Base-by-base conservation (phyloP, 2,113 vertebrate species). In the Prunella himalayana region DNA sequence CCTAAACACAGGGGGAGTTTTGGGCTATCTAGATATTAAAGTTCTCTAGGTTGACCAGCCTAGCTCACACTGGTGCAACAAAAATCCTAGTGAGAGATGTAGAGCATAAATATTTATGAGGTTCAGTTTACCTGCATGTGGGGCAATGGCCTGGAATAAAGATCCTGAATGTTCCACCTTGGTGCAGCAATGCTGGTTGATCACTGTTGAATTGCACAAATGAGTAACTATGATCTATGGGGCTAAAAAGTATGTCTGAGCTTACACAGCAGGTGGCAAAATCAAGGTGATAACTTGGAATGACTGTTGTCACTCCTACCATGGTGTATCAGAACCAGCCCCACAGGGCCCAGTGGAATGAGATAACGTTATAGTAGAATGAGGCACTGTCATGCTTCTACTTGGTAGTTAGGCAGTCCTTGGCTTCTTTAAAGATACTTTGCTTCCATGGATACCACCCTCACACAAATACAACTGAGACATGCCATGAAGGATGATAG, bases 401-500 rank as follows among this genome's bases (percentile, higher is more conserved):
- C 14, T 11, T 33, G 5, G 20, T 37, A n/a, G 35, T 47, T n/a
- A 66, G 41, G 12, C 24, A 73, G 0, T 54, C 19, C 13, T 39
- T 73, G 54, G 11, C 31, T 83, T 57, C 61, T 73, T 47, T 75
- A 47, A 61, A 83, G 33, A 63, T 13, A 18, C 4, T 42, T 19
- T 56, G 8, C 45, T 91, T 73, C 30, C 27, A 35, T 6, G 37
- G 8, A 18, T 76, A 64, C 19, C 24, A 30, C 7, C 1, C 4
- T 63, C 35, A 42, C 14, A 33, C 5, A 57, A 85, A 57, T n/a
- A 51, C 2, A 33, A 30, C 13, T 37, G 47, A 88, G 71, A 49
- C 5, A 10, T 42, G 50, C 13, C 25, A 11, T 0, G 0, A 28
- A n/a, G 35, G n/a, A 22, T 28, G 18, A 35, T 1, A 3, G 21